Evolutionary conservation across 2,797 vertebrate genomes (phyloP).

Genomic region (Myripristis jacobus): DNA sequence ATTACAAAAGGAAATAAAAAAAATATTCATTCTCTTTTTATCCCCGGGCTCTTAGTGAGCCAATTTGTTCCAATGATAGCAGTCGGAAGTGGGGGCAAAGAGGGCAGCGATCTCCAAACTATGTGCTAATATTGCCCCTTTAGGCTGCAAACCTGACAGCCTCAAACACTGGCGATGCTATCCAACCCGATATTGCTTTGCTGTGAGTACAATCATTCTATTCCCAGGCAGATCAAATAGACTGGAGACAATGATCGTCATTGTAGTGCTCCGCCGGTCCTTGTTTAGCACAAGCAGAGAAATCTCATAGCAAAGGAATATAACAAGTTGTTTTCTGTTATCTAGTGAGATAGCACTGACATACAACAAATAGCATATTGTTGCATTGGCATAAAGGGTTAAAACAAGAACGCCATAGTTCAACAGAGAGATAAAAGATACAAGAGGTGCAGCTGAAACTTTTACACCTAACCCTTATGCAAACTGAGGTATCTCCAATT

Average conservation of each 20-base stretch:
- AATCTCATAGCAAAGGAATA: not conserved
- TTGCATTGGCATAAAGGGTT: too few species aligned
- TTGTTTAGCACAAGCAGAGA: not conserved
- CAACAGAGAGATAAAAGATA: too few species aligned
- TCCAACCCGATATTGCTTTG: constrained; percentile 25
- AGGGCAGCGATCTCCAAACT: constrained; percentile 40
- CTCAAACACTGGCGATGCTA: constrained; percentile 24
- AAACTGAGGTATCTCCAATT: too few species aligned
- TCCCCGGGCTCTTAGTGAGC: constrained; percentile 41
- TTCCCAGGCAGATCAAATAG: constrained; percentile 12
- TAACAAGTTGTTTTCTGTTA: not conserved
- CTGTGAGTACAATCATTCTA: constrained; percentile 29
- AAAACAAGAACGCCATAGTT: too few species aligned
- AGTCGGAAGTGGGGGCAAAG: constrained; percentile 25
- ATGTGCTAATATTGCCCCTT: constrained; percentile 50
- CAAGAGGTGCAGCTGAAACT: too few species aligned
- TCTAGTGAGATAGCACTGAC: not conserved
- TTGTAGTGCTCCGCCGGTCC: not conserved
- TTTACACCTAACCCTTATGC: too few species aligned
- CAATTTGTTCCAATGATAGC: constrained; percentile 39
- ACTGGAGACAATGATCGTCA: constrained; percentile 1
- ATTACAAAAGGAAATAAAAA: constrained; percentile 62
- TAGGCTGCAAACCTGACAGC: constrained; percentile 45
- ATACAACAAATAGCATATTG: not conserved
- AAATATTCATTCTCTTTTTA: constrained; percentile 39